A percentile compares a stretch with the other conserved stretches of the same genome.
Evolutionary conservation across 2,113 vertebrate species (phyloP).

Genomic region (Cololabis saira): DNA sequence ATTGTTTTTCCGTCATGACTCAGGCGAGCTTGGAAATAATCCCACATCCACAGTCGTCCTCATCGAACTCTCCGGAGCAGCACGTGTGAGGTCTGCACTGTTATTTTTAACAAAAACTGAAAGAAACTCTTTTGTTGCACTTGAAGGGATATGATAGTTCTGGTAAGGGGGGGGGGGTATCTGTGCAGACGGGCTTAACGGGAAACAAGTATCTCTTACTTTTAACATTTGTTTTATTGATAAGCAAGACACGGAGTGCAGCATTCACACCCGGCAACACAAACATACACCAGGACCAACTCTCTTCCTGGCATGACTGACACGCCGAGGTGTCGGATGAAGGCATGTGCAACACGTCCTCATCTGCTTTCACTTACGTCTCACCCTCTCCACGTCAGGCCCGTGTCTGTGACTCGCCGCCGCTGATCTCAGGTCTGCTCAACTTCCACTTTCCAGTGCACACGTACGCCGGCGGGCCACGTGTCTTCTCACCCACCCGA

Average conservation of each 20-base stretch:
- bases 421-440: not conserved
- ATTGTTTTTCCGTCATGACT: slow-evolving; percentile 5
- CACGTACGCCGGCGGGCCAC: not conserved
- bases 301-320: slow-evolving; percentile 33
- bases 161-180: no score
- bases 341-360: slow-evolving; percentile 7
- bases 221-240: no score
- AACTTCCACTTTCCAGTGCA: not conserved
- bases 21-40: slow-evolving; percentile 3
- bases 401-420: slow-evolving; percentile 5
- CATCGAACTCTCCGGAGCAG: not conserved
- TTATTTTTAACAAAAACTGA: slow-evolving; percentile 3
- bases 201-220: no score
- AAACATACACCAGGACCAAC: no score
- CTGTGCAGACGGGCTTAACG: not conserved
- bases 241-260: no score
- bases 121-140: not conserved
- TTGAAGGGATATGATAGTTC: not conserved
- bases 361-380: slow-evolving; percentile 68
- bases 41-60: slow-evolving; percentile 15
- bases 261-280: not conserved
- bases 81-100: not conserved
- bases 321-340: slow-evolving; percentile 19
- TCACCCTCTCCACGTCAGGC: slow-evolving; percentile 37
- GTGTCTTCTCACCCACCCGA: not conserved